Base-by-base conservation (phyloP, 2,797 vertebrate species). In the Manis javanica region DNA sequence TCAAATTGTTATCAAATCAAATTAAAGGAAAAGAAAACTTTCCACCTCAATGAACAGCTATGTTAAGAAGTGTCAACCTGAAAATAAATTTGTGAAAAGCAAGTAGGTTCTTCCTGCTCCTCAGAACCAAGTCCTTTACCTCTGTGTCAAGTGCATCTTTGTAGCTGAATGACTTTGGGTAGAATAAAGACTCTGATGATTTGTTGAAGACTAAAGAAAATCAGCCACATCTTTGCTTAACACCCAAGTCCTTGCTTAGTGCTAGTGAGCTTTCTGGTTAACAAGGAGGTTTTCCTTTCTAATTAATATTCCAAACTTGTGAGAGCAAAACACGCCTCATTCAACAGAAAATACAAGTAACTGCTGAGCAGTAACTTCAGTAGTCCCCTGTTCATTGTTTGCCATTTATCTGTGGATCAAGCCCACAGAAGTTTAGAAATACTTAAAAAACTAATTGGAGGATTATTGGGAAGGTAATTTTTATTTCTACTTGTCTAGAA, bases 271-370 rank as follows among this genome's bases (percentile, higher is more conserved):
- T 72, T 72, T 81, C 39, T 34, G 39, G 16, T 79, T 91, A 64
- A 91, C 59, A 57, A 92, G 51, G 29, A 87, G 29, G 7, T 69
- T 92, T 84, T 92, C 24, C 49, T 82, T n/a, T 84, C 31, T 85
- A 87, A 55, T 94, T 51, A 87, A 72, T 34, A 34, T 5, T 49
- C 16, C 39, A 64, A 75, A 96, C 51, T 78, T 78, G 74, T 18
- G 26, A 77, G 57, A 93, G 39, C 34, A 87, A 88, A 97, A 59
- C 29, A 46, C 29, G 75, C 19, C 9, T n/a, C 42, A 78, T 14
- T 49, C 21, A 34, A 9, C 61, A n/a, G 53, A 81, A 90, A 68
- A 55, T 51, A 34, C 4, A 14, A 90, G 46, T 49, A 39, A 63
- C 15, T 64, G 8, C 46, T 71, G 19, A 78, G 16, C 34, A 66